phyloP scores from a whole-genome alignment of 2,888 invertebrate species.

The Pachydiplax longipennis region DNA sequence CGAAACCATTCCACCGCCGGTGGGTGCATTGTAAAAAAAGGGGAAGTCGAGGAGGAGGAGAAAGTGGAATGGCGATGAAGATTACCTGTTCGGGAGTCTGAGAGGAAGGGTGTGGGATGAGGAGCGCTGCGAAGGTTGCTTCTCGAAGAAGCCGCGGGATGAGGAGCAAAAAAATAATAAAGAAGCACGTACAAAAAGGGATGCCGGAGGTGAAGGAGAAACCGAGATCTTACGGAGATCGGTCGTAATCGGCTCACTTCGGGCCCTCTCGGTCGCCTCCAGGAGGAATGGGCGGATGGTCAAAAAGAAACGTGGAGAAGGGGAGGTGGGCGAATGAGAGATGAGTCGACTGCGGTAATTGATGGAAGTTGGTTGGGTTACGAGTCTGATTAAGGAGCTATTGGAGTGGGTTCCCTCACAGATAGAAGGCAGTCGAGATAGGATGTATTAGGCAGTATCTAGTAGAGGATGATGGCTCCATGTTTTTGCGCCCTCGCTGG shows the following conservation, averaged over 20 bases:
- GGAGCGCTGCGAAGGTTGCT: background rate
- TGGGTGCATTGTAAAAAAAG: background rate
- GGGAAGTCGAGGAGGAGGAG: background rate
- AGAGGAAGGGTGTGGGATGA: background rate
- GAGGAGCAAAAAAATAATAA: background rate
- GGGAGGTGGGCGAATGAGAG: background rate
- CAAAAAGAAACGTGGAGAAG: background rate
- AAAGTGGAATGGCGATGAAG: slow-evolving; percentile 18
- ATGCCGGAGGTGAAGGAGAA: slow-evolving; percentile 1
- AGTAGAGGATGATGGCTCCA: background rate
- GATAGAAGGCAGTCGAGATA: background rate
- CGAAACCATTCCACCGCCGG: background rate
- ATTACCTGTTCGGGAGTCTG: background rate
- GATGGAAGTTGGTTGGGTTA: slow-evolving; percentile 30
- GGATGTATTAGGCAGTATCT: background rate
- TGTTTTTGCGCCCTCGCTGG: background rate
- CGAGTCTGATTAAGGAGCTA: slow-evolving; percentile 36
- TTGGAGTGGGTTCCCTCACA: slow-evolving; percentile 16
- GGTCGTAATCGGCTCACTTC: background rate
- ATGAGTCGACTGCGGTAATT: slow-evolving; percentile 28
- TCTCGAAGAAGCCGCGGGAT: background rate
- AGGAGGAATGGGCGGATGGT: background rate
- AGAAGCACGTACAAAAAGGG: background rate
- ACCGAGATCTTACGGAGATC: background rate
- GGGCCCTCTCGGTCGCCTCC: background rate